Evolutionary conservation across 1,140 invertebrate species (phyloP).

Genomic region (Amyelois transitella): DNA sequence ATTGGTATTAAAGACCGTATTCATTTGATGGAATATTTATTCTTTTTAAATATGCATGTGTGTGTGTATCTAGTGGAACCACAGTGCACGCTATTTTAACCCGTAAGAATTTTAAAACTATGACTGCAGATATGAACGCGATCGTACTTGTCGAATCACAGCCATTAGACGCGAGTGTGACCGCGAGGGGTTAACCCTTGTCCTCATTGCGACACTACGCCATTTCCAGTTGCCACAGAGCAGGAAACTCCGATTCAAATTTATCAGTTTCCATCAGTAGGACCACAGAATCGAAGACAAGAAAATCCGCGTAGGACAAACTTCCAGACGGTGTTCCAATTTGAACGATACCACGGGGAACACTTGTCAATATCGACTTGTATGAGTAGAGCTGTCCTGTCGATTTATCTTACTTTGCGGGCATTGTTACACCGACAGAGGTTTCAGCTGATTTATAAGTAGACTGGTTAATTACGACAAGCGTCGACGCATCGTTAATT

Average conservation of each 20-base stretch:
- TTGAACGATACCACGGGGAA: constrained; percentile 34
- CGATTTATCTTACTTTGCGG: constrained; percentile 70
- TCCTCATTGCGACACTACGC: constrained; percentile 33
- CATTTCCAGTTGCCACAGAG: constrained; percentile 30
- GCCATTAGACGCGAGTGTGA: constrained; percentile 70
- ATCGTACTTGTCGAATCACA: constrained; percentile 73
- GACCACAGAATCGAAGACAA: constrained; percentile 1
- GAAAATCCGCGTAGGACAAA: constrained; percentile 13
- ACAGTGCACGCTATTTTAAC: no score
- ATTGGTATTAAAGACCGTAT: no score
- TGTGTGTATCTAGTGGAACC: no score
- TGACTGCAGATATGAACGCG: no score
- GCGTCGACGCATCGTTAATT: constrained; percentile 52
- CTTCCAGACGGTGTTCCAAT: constrained; percentile 21
- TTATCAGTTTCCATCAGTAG: constrained; percentile 8
- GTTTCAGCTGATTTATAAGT: constrained; percentile 63
- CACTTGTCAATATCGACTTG: constrained; percentile 58
- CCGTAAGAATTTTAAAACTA: no score
- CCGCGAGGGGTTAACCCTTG: constrained; percentile 53
- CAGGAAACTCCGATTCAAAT: constrained; percentile 16
- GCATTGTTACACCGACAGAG: constrained; percentile 53
- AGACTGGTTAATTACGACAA: constrained; percentile 54
- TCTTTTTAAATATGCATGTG: no score
- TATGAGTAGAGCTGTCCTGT: constrained; percentile 52
- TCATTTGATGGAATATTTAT: no score